These are phyloP conservation scores for Ephydatia muelleri DNA, from an alignment of 37 sponge, comb jelly and placozoan genomes.

Conservation along the genomic window DNA sequence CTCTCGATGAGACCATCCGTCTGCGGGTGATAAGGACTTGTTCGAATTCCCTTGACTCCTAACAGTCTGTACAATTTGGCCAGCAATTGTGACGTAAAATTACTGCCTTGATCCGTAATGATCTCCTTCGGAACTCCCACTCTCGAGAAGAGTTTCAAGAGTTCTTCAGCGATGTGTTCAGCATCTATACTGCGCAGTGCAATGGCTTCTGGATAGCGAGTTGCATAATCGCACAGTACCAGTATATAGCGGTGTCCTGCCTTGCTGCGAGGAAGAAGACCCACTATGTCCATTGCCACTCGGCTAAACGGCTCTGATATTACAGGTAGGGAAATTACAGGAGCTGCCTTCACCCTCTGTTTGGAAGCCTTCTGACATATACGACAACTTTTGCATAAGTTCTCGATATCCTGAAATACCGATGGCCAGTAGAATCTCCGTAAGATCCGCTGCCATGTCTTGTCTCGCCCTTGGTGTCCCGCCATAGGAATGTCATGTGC, in stretches of 20 bases:
- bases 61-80: slow-evolving; percentile 24
- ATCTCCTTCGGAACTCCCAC: slow-evolving; percentile 53
- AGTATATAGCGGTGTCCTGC: slow-evolving; percentile 35
- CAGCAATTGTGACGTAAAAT: slow-evolving; percentile 39
- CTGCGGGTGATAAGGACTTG: slow-evolving; percentile 45
- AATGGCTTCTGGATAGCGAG: slow-evolving; percentile 51
- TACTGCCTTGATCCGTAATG: slow-evolving; percentile 48
- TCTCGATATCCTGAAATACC: slow-evolving; percentile 32
- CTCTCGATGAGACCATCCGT: slow-evolving; percentile 39
- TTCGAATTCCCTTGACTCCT: slow-evolving; percentile 13
- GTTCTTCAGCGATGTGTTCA: slow-evolving; percentile 37
- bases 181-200: slow-evolving; percentile 41
- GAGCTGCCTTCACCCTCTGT: slow-evolving; percentile 17
- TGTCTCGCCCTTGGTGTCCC: slow-evolving; percentile 52
- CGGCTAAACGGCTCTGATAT: slow-evolving; percentile 34
- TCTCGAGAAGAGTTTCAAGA: slow-evolving; percentile 35
- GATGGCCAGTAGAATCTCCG: slow-evolving; percentile 58
- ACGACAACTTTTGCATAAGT: slow-evolving; percentile 25
- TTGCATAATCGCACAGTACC: slow-evolving; percentile 49
- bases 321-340: slow-evolving; percentile 50
- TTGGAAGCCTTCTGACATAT: slow-evolving; percentile 27
- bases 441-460: slow-evolving; percentile 36
- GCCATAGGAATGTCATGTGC: slow-evolving; percentile 33
- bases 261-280: slow-evolving; percentile 39
- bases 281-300: slow-evolving; percentile 63